Evolutionary conservation across 2,113 vertebrate genomes (phyloP).

Genomic region (Xenopus tropicalis): DNA sequence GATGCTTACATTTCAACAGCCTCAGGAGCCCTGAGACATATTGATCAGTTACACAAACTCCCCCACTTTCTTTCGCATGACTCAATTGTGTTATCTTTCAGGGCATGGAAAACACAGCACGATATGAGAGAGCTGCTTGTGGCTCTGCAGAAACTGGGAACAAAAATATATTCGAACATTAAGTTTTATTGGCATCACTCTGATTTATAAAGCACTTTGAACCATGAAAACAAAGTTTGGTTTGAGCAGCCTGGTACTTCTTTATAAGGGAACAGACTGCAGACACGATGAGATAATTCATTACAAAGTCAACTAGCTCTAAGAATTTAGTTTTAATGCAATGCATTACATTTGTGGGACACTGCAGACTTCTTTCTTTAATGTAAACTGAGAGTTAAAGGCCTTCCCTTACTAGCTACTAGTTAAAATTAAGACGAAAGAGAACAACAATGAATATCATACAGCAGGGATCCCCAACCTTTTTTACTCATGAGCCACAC

Average conservation of each 20-base stretch:
- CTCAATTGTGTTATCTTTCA: slow-evolving; percentile 40
- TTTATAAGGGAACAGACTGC: too few species aligned
- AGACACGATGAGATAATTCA: not conserved
- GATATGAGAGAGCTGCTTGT: slow-evolving; percentile 4
- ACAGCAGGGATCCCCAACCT: too few species aligned
- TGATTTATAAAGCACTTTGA: slow-evolving; percentile 10
- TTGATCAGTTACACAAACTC: slow-evolving; percentile 42
- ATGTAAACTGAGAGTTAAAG: too few species aligned
- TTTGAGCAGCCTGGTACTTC: not conserved
- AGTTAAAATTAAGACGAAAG: too few species aligned
- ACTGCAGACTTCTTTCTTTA: too few species aligned
- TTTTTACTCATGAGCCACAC: too few species aligned
- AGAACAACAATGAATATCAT: too few species aligned
- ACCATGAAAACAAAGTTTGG: not conserved
- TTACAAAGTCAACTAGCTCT: too few species aligned
- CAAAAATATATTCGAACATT: not conserved
- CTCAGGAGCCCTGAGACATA: slow-evolving; percentile 29
- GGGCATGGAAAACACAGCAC: slow-evolving; percentile 37
- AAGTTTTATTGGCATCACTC: not conserved
- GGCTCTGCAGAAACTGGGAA: not conserved
- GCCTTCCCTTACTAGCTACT: too few species aligned
- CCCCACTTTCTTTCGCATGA: slow-evolving; percentile 19
- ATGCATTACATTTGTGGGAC: too few species aligned
- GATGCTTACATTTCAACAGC: slow-evolving; percentile 35
- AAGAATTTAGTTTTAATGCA: too few species aligned